These are phyloP conservation scores for Phenganax subtilis DNA, from an alignment of 92 coral and sea anemone species.

Conservation along the genomic window DNA sequence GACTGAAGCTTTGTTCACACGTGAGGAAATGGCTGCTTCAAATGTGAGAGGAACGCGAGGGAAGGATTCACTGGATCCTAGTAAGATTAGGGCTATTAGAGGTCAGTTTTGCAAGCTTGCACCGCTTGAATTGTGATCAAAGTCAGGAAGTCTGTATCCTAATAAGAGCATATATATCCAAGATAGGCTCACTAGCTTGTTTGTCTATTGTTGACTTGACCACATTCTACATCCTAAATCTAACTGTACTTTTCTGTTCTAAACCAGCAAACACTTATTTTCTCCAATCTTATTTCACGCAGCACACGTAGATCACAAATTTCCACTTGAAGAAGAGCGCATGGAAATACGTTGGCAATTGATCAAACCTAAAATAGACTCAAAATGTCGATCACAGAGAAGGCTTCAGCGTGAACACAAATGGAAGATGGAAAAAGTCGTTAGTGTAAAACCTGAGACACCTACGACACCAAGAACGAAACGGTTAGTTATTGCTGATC, in stretches of 20 bases:
- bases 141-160: background rate
- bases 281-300: background rate
- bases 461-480: slow-evolving; percentile 39
- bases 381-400: slow-evolving; percentile 97
- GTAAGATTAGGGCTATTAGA: slow-evolving; percentile 86
- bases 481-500: slow-evolving; percentile 25
- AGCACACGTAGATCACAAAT: slow-evolving; percentile 90
- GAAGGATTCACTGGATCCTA: slow-evolving; percentile 75
- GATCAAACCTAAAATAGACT: slow-evolving; percentile 85
- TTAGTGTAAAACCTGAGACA: slow-evolving; percentile 31
- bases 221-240: too few relatives aligned
- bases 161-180: background rate
- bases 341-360: slow-evolving; percentile 95
- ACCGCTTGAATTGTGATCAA: background rate
- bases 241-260: too few relatives aligned
- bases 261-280: background rate
- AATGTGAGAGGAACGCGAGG: slow-evolving; percentile 94
- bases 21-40: slow-evolving; percentile 97
- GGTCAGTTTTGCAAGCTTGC: slow-evolving; percentile 45
- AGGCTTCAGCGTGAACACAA: slow-evolving; percentile 75
- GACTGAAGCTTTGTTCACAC: slow-evolving; percentile 73
- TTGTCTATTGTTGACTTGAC: too few relatives aligned
- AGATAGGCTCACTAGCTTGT: background rate
- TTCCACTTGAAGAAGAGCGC: slow-evolving; percentile 75
- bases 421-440: slow-evolving; percentile 46